Conservation (phyloP, 2,113 vertebrate genomes). For the Mixornis gularis region DNA sequence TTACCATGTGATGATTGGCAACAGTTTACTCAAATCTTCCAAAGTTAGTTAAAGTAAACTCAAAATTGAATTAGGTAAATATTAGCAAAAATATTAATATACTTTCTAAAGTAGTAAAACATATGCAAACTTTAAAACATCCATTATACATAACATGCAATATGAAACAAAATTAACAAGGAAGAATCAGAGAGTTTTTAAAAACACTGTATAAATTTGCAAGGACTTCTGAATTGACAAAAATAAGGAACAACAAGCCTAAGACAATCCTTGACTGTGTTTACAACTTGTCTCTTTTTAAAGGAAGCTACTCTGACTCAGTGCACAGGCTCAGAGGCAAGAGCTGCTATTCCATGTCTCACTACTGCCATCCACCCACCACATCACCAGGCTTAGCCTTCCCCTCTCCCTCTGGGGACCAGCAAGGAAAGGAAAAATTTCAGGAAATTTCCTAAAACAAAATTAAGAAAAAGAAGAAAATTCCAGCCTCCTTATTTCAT, state of each 20-base stretch:
- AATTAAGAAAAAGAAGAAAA: neutral
- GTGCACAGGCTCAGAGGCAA: neutral
- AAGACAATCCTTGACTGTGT: neutral
- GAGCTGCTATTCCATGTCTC: neutral
- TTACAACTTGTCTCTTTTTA: neutral
- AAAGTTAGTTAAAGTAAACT: conserved; percentile 39
- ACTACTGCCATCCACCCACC: neutral
- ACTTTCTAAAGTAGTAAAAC: neutral
- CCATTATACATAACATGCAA: neutral
- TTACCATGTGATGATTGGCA: neutral
- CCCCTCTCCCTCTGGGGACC: neutral
- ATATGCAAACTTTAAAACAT: neutral
- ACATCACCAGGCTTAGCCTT: neutral
- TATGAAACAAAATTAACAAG: neutral
- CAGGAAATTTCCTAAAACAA: neutral
- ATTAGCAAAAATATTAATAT: conserved; percentile 58
- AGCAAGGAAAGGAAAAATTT: neutral
- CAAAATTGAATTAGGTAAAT: conserved; percentile 49
- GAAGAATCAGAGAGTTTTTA: neutral
- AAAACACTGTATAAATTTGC: neutral
- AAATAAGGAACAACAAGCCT: neutral
- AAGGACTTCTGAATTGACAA: neutral
- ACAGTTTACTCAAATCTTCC: conserved; percentile 12
- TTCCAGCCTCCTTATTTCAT: neutral
- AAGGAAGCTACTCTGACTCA: neutral